phyloP scores from a whole-genome alignment of 2,113 vertebrate genomes.

The Chloropsis cyanopogon region DNA sequence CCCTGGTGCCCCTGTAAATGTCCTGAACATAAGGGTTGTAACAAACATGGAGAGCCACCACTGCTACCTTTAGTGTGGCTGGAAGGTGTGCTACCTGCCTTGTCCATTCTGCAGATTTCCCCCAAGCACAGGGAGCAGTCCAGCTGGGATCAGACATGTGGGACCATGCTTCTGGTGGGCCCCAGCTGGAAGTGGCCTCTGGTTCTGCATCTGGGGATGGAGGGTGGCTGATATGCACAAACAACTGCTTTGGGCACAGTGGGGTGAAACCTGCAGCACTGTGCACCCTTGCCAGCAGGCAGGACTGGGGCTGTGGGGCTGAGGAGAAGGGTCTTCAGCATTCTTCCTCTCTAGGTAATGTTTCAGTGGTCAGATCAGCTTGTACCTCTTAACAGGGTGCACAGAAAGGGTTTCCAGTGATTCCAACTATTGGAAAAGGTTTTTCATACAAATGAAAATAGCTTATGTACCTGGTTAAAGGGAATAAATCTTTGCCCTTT shows the following conservation, averaged over 20 bases:
- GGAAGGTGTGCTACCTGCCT: not conserved
- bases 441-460: not conserved
- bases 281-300: not conserved
- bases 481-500: not conserved
- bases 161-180: fast-evolving
- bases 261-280: not conserved
- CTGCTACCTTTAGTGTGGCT: not conserved
- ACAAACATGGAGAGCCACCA: not conserved
- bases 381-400: not conserved
- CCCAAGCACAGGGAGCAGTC: not conserved
- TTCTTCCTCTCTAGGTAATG: not conserved
- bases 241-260: fast-evolving
- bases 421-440: not conserved
- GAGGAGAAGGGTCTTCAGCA: not conserved
- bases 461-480: not conserved
- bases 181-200: not conserved
- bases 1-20: not conserved
- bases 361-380: not conserved
- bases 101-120: not conserved
- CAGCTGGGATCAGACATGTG: fast-evolving
- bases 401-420: not conserved
- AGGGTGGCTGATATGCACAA: fast-evolving
- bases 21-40: not conserved
- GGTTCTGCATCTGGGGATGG: not conserved
- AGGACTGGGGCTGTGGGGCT: fast-evolving